Percentiles rank a stretch among this genome's conserved stretches.
Conservation (phyloP, 2,113 vertebrate genomes). For the Gymnobelideus leadbeateri region DNA sequence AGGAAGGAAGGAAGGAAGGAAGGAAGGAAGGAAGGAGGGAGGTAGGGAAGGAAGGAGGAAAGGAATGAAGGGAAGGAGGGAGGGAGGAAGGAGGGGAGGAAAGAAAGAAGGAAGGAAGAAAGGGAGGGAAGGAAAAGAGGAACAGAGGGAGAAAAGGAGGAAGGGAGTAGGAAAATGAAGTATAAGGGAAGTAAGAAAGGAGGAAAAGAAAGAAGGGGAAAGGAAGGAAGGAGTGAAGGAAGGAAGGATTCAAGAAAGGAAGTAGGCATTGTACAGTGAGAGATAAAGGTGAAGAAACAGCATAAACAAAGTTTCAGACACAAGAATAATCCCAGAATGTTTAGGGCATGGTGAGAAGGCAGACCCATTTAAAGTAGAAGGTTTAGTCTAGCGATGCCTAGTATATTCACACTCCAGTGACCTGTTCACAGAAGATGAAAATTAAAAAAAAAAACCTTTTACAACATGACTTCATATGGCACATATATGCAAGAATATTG, state of each 20-base stretch:
- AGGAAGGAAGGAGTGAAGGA: not conserved
- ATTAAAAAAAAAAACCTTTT: constrained; percentile 67
- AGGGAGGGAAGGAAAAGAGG: not conserved
- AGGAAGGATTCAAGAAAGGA: not conserved
- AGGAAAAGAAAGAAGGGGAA: not conserved
- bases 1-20: not conserved
- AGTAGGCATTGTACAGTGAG: not conserved
- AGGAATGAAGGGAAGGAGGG: not conserved
- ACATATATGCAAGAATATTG: constrained; percentile 75
- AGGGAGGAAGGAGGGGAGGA: not conserved
- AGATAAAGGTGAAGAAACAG: not conserved
- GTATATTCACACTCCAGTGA: not conserved
- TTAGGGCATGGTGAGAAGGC: not conserved
- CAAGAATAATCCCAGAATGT: not conserved
- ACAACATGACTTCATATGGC: constrained; percentile 73
- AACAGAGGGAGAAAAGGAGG: too few species aligned
- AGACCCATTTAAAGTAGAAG: not conserved
- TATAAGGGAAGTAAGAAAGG: too few species aligned
- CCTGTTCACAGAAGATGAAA: constrained; percentile 60
- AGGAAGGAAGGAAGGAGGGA: not conserved
- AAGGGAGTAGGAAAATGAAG: not conserved
- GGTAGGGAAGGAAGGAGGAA: not conserved
- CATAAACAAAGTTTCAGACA: not conserved
- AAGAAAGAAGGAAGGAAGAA: too few species aligned
- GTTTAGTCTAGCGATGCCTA: not conserved